Evolutionary conservation across 2,113 vertebrate species (phyloP).

Genomic region (Coregonus clupeaformis): DNA sequence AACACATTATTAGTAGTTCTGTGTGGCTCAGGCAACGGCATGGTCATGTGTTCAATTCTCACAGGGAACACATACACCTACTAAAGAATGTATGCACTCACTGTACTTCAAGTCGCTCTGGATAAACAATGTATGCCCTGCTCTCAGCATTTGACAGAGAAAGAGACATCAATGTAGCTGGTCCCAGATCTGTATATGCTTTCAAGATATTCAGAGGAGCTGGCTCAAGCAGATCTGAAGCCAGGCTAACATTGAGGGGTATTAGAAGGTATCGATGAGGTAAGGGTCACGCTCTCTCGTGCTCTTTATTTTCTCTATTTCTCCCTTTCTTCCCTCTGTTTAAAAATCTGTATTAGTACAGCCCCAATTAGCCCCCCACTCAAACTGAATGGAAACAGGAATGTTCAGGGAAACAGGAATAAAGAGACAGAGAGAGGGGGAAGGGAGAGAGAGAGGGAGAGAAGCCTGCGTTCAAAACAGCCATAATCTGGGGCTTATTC

Average conservation of each 20-base stretch:
- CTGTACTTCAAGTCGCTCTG: too few relatives aligned
- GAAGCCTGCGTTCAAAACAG: neutral
- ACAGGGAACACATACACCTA: too few relatives aligned
- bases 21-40: too few relatives aligned
- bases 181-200: neutral
- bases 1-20: too few relatives aligned
- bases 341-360: neutral
- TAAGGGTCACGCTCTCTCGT: too few relatives aligned
- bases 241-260: too few relatives aligned
- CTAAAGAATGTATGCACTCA: too few relatives aligned
- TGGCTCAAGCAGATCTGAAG: too few relatives aligned
- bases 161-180: neutral
- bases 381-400: neutral
- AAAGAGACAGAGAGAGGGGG: neutral
- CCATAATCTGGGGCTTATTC: neutral
- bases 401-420: neutral
- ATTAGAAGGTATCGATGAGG: too few relatives aligned
- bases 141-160: neutral
- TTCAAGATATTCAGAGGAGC: neutral
- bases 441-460: neutral
- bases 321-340: neutral
- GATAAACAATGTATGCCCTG: too few relatives aligned
- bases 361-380: neutral
- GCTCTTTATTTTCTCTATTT: neutral
- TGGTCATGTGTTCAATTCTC: too few relatives aligned